phyloP scores from a whole-genome alignment of 2,888 invertebrate species.

The Mimumesa dahlbomi region DNA sequence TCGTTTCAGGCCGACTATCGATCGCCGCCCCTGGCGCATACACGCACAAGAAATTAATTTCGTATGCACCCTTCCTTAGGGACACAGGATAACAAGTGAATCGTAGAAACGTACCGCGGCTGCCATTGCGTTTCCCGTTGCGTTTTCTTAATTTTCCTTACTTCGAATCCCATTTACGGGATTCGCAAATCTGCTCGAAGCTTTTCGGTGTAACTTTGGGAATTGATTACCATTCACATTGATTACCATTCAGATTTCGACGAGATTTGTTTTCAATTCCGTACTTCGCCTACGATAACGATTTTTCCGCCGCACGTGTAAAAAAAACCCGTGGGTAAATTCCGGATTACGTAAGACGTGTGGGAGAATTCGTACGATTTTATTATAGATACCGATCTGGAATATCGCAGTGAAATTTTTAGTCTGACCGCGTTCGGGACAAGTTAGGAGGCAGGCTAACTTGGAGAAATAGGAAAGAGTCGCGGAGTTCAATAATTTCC shows the following conservation, averaged over 20 bases:
- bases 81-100: constrained; percentile 56
- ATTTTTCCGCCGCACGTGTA: too few relatives aligned
- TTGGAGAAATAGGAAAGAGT: constrained; percentile 9
- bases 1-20: constrained; percentile 51
- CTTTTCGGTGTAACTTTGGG: too few relatives aligned
- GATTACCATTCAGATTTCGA: too few relatives aligned
- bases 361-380: background rate
- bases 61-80: constrained; percentile 61
- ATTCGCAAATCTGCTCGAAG: too few relatives aligned
- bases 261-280: too few relatives aligned
- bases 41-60: constrained; percentile 64
- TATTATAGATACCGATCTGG: background rate
- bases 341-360: background rate
- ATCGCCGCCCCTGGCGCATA: constrained; percentile 45
- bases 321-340: too few relatives aligned
- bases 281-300: too few relatives aligned
- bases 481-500: constrained; percentile 39
- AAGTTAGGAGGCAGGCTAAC: constrained; percentile 7
- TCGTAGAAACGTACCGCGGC: constrained; percentile 42
- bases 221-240: too few relatives aligned
- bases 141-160: constrained; percentile 1
- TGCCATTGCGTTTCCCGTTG: constrained; percentile 30
- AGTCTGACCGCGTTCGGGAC: background rate
- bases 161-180: too few relatives aligned
- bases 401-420: constrained; percentile 1